phyloP scores from a whole-genome alignment of 2,797 vertebrate species.

The Sciaenops ocellatus region DNA sequence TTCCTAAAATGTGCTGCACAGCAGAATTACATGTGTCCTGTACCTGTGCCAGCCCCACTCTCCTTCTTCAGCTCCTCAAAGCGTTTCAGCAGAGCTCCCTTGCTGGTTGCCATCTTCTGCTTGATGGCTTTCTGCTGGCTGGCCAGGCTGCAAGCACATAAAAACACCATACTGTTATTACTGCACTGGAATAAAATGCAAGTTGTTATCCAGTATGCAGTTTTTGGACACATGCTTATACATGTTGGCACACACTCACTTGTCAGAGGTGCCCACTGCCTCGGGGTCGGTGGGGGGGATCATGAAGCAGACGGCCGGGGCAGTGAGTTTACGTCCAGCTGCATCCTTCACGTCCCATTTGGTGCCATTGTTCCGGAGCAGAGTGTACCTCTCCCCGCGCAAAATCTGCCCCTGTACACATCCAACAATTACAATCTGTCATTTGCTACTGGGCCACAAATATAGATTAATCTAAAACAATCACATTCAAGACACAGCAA shows the following conservation, averaged over 20 bases:
- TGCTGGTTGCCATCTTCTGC: constrained; percentile 88
- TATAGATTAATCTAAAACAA: neutral
- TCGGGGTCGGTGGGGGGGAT: constrained; percentile 93
- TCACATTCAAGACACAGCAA: neutral
- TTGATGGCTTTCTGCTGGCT: constrained; percentile 86
- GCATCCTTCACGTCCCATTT: constrained; percentile 93
- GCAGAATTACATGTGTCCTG: neutral
- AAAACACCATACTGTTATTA: neutral
- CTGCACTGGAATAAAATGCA: neutral
- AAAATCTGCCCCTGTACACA: constrained; percentile 86
- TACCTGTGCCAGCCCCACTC: constrained; percentile 80
- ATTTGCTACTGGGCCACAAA: neutral
- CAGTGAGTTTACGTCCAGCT: constrained; percentile 83
- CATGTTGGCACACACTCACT: constrained; percentile 81
- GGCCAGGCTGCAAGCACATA: constrained; percentile 82
- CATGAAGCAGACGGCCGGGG: constrained; percentile 94
- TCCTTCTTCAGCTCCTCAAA: constrained; percentile 88
- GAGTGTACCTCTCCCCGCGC: constrained; percentile 91
- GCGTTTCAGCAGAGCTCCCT: constrained; percentile 83
- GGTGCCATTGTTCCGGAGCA: constrained; percentile 88
- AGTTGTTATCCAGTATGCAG: neutral
- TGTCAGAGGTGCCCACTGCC: constrained; percentile 86
- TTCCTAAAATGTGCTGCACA: neutral
- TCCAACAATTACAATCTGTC: constrained; percentile 10
- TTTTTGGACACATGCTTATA: neutral